These are phyloP conservation scores for Cydia splendana DNA, from an alignment of 1,140 invertebrate species.

Conservation along the genomic window DNA sequence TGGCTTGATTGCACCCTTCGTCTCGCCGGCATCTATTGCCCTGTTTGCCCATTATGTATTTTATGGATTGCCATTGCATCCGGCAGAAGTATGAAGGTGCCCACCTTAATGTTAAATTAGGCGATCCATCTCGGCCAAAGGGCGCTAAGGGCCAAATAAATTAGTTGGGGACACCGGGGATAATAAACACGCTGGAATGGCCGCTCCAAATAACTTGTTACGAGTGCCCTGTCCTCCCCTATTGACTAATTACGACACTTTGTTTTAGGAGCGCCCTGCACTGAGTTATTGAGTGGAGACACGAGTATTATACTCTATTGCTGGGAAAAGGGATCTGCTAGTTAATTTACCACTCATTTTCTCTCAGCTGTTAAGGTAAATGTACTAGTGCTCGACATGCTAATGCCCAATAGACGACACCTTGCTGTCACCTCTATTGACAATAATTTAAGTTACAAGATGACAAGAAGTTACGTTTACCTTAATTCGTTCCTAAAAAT, in stretches of 20 bases:
- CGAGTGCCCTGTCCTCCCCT: slow-evolving; percentile 58
- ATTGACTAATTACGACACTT: slow-evolving; percentile 70
- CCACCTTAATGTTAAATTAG: slow-evolving; percentile 75
- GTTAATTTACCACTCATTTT: background rate
- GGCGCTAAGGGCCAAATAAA: slow-evolving; percentile 72
- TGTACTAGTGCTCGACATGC: no score
- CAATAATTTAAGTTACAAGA: no score
- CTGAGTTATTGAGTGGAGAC: slow-evolving; percentile 32
- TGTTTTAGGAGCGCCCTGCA: slow-evolving; percentile 48
- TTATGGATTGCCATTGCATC: slow-evolving; percentile 32
- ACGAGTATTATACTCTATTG: slow-evolving; percentile 12
- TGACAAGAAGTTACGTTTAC: no score
- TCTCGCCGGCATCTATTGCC: no score
- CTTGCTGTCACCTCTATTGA: no score
- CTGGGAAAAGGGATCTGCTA: slow-evolving; percentile 7
- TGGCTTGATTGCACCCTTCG: no score
- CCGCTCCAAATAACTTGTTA: slow-evolving; percentile 69
- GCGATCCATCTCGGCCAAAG: slow-evolving; percentile 71
- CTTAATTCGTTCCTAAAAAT: background rate
- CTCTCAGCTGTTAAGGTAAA: background rate
- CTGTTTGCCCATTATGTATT: background rate
- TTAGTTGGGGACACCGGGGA: slow-evolving; percentile 73
- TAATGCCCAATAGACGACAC: no score
- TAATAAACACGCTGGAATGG: slow-evolving; percentile 71
- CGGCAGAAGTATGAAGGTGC: slow-evolving; percentile 44